Evolutionary conservation across 2,888 invertebrate genomes (phyloP).

Genomic region (Pegoplata infirma): DNA sequence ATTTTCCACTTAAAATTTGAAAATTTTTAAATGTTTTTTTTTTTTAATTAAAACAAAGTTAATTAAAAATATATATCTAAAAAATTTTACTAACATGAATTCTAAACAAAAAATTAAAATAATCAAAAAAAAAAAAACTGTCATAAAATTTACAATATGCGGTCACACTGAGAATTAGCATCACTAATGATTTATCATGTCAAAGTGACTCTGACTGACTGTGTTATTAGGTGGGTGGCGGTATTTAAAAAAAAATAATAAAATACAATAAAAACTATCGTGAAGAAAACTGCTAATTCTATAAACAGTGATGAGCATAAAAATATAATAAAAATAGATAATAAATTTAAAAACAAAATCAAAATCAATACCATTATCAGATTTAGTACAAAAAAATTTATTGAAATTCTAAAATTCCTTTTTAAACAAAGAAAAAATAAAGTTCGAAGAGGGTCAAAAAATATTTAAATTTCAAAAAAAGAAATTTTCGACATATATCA

Average conservation of each 20-base stretch:
- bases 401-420: too few relatives aligned
- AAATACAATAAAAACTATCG: background rate
- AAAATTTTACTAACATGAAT: background rate
- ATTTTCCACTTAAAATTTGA: too few relatives aligned
- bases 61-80: background rate
- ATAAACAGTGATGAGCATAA: background rate
- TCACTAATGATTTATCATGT: slow-evolving; percentile 30
- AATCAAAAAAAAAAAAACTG: background rate
- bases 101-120: too few relatives aligned
- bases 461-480: too few relatives aligned
- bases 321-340: too few relatives aligned
- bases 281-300: background rate
- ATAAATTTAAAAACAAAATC: too few relatives aligned
- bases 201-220: background rate
- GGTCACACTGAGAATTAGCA: slow-evolving; percentile 23
- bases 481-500: too few relatives aligned
- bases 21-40: background rate
- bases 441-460: too few relatives aligned
- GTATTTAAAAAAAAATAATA: background rate
- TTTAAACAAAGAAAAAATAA: too few relatives aligned
- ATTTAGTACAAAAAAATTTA: too few relatives aligned
- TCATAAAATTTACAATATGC: background rate
- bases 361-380: too few relatives aligned
- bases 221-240: slow-evolving; percentile 5
- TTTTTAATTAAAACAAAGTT: background rate